Percentiles rank a stretch among this genome's conserved stretches.
Conservation (phyloP, 92 coral and sea anemone species). For the Montipora capitata region DNA sequence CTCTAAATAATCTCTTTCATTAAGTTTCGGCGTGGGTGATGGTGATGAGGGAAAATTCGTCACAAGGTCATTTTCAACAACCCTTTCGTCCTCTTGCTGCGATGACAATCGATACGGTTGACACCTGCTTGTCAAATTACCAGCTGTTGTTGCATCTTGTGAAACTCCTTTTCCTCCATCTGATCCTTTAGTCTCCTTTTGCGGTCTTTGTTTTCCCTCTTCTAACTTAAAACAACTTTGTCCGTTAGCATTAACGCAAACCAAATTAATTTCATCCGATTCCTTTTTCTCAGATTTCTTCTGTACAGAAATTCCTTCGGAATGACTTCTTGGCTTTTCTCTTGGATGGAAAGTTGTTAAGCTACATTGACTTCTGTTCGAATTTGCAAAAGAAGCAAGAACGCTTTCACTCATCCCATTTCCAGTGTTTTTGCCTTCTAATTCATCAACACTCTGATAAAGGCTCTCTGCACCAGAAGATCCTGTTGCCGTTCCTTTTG, state of each 20-base stretch:
- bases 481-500: not conserved
- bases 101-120: slow-evolving; percentile 16
- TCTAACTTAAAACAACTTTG: not conserved
- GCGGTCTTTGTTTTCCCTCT: not conserved
- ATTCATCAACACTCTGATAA: not conserved
- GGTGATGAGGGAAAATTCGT: not conserved
- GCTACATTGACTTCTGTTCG: not conserved
- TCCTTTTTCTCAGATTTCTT: not conserved
- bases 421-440: not conserved
- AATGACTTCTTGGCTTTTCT: not conserved
- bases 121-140: not conserved
- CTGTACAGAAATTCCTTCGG: not conserved
- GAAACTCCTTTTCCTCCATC: slow-evolving; percentile 1
- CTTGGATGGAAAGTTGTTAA: not conserved
- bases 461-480: not conserved
- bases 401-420: not conserved
- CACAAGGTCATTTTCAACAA: not conserved
- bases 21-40: not conserved
- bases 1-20: not conserved
- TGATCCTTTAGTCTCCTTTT: not conserved
- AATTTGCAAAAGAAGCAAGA: not conserved
- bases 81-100: not conserved
- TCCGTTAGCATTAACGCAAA: not conserved
- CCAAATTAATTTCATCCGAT: not conserved
- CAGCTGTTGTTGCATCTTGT: not conserved